These are phyloP conservation scores for Idaea straminata DNA, from an alignment of 2,888 invertebrate species.

Conservation along the genomic window DNA sequence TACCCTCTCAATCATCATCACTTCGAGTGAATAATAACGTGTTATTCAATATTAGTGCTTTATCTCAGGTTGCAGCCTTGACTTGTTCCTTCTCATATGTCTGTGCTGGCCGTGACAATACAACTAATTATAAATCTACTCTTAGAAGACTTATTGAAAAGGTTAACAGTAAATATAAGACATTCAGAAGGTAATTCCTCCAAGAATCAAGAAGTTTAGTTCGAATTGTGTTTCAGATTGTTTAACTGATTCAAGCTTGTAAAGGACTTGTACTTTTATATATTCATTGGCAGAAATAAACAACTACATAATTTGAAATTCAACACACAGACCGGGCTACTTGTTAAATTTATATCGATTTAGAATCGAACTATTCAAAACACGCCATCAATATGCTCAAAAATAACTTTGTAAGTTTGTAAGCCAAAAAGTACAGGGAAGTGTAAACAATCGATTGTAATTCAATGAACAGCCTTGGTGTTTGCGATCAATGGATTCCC, in stretches of 20 bases:
- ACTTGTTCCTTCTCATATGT: background rate
- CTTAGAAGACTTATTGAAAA: too few species aligned
- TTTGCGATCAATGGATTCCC: constrained; percentile 43
- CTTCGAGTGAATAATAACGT: background rate
- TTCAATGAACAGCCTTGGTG: constrained; percentile 40
- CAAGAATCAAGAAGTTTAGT: background rate
- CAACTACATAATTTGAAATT: background rate
- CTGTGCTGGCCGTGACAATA: constrained; percentile 2
- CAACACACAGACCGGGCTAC: background rate
- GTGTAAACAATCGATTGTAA: constrained; percentile 34
- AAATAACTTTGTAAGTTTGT: background rate
- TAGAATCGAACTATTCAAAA: background rate
- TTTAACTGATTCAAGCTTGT: background rate
- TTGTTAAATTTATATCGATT: background rate
- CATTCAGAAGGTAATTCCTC: background rate
- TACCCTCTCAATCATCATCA: too few species aligned
- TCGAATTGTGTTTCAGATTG: background rate
- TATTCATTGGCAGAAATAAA: background rate
- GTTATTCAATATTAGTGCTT: background rate
- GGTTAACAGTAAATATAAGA: too few species aligned
- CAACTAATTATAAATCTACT: background rate
- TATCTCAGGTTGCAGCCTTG: background rate
- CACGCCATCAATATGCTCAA: background rate
- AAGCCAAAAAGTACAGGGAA: constrained; percentile 9
- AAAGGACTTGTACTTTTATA: background rate